phyloP scores from a whole-genome alignment of 2,888 invertebrate genomes.

The Parelbella ahira region DNA sequence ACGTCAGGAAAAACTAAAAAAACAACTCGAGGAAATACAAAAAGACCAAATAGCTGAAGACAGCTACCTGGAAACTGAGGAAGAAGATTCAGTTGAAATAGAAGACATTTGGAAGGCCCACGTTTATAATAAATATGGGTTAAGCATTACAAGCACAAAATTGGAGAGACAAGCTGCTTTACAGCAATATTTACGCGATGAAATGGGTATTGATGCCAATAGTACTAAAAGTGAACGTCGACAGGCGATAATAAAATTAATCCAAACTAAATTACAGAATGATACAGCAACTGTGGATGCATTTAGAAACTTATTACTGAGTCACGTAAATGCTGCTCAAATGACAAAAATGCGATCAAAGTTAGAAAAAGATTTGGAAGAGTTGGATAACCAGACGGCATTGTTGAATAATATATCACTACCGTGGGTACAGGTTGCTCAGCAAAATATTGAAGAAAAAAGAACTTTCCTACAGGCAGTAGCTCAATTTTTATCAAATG shows the following conservation, averaged over 20 bases:
- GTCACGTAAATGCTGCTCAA: slow-evolving; percentile 51
- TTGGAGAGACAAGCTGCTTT: slow-evolving; percentile 54
- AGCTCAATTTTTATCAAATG: slow-evolving; percentile 49
- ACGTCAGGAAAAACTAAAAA: slow-evolving; percentile 36
- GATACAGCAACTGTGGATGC: slow-evolving; percentile 41
- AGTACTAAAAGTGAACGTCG: slow-evolving; percentile 62
- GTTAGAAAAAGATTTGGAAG: slow-evolving; percentile 54
- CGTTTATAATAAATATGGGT: slow-evolving; percentile 58
- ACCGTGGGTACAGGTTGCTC: slow-evolving; percentile 49
- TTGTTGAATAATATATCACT: slow-evolving; percentile 49
- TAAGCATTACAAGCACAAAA: slow-evolving; percentile 47
- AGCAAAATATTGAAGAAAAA: slow-evolving; percentile 52
- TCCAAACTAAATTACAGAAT: slow-evolving; percentile 50
- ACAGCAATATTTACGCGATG: slow-evolving; percentile 54
- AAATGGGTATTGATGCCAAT: slow-evolving; percentile 52
- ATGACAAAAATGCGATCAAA: slow-evolving; percentile 51
- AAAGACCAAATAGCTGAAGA: slow-evolving; percentile 40
- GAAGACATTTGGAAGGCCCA: slow-evolving; percentile 64
- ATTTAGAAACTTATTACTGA: slow-evolving; percentile 49
- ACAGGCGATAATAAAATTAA: slow-evolving; percentile 54
- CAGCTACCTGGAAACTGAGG: slow-evolving; percentile 46
- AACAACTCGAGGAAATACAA: slow-evolving; percentile 41
- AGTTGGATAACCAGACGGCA: too few relatives aligned
- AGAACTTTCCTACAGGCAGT: slow-evolving; percentile 53
- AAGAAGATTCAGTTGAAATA: slow-evolving; percentile 51